Evolutionary conservation across 2,113 vertebrate genomes (phyloP).

Genomic region (Pongo abelii): DNA sequence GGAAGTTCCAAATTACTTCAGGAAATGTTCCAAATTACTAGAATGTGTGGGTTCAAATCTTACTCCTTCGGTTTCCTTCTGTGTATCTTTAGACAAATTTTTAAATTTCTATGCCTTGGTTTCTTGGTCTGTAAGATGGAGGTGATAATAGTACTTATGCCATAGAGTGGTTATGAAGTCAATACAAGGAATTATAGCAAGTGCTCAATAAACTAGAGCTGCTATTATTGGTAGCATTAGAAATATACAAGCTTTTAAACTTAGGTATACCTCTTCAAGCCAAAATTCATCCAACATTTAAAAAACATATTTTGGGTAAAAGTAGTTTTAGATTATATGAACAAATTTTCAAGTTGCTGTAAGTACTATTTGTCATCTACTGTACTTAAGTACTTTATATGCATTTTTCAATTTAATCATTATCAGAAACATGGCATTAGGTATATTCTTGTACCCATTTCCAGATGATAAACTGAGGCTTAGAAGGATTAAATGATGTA

Average conservation of each 20-base stretch:
- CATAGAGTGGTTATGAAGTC: not conserved
- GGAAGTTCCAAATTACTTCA: not conserved
- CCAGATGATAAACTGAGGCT: not conserved
- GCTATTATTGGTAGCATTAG: not conserved
- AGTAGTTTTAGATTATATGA: not conserved
- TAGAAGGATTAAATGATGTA: not conserved
- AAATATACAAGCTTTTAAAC: not conserved
- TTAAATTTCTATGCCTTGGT: not conserved
- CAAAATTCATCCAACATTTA: not conserved
- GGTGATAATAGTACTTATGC: not conserved
- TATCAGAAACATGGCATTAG: not conserved
- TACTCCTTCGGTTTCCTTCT: not conserved
- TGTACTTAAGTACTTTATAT: not conserved
- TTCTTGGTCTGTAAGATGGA: not conserved
- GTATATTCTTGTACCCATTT: not conserved
- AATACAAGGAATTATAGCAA: not conserved
- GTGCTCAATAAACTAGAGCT: not conserved
- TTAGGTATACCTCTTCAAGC: not conserved
- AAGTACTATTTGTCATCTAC: not conserved
- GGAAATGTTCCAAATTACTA: not conserved
- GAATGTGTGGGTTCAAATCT: constrained; percentile 1
- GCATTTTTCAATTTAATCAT: not conserved
- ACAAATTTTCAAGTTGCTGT: not conserved
- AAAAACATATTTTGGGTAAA: not conserved
- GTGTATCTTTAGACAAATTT: not conserved